These are phyloP conservation scores for Palythoa heliodiscus DNA, from an alignment of 92 coral and sea anemone genomes.

Conservation along the genomic window DNA sequence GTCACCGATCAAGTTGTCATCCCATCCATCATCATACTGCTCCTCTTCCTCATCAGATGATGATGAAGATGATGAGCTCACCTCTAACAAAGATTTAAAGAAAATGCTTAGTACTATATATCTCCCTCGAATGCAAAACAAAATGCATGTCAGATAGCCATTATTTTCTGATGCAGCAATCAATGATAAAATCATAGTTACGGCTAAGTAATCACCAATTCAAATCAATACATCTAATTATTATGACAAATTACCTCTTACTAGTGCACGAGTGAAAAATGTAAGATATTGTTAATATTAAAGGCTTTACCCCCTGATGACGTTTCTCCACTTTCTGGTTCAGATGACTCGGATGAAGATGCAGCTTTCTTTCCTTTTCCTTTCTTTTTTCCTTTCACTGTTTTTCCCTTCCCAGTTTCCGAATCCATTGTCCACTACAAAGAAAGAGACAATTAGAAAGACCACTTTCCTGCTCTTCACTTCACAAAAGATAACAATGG, in stretches of 20 bases:
- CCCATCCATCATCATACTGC: slow-evolving; percentile 91
- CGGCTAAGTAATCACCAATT: too few species aligned
- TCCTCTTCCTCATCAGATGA: slow-evolving; percentile 92
- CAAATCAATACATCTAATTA: too few species aligned
- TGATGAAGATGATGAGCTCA: slow-evolving; percentile 84
- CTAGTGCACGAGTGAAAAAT: slow-evolving; percentile 50
- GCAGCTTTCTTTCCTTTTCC: slow-evolving; percentile 70
- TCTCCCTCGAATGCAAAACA: too few species aligned
- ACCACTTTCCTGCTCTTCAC: too few species aligned
- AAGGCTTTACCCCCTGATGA: slow-evolving; percentile 84
- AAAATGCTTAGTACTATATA: background rate
- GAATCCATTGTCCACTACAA: slow-evolving; percentile 98
- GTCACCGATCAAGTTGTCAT: slow-evolving; percentile 92
- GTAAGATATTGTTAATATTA: too few species aligned
- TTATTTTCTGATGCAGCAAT: too few species aligned
- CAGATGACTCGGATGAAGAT: slow-evolving; percentile 82
- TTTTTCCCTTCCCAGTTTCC: slow-evolving; percentile 83
- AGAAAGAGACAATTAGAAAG: background rate
- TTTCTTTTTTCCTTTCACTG: slow-evolving; percentile 86
- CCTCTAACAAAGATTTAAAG: slow-evolving; percentile 48
- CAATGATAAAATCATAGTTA: too few species aligned
- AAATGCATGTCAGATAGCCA: too few species aligned
- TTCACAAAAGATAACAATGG: too few species aligned
- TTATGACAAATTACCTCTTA: slow-evolving; percentile 32
- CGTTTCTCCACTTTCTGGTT: slow-evolving; percentile 93